These are phyloP conservation scores for Plebejus anna DNA, from an alignment of 2,888 invertebrate species.

Conservation along the genomic window DNA sequence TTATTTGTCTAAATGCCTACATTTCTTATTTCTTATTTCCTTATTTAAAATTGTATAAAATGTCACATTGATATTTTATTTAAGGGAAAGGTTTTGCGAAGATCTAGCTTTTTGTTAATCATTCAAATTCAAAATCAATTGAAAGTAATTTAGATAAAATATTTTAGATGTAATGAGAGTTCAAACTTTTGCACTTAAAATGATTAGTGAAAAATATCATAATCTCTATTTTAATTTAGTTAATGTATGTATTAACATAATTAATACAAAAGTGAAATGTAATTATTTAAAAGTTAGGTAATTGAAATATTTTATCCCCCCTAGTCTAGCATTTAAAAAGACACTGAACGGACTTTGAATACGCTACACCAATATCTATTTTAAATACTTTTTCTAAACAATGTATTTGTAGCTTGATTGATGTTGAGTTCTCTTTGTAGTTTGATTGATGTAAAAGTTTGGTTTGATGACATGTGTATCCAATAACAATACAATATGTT, in stretches of 20 bases:
- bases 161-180: neutral
- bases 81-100: neutral
- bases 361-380: too few relatives aligned
- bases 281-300: too few relatives aligned
- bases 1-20: neutral
- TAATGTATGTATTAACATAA: neutral
- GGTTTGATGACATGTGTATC: constrained; percentile 3
- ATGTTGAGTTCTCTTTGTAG: neutral
- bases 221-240: neutral
- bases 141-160: neutral
- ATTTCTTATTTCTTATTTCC: neutral
- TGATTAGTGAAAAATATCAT: neutral
- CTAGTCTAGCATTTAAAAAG: neutral
- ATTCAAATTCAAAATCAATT: too few relatives aligned
- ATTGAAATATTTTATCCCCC: neutral
- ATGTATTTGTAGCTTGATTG: neutral
- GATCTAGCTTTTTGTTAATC: neutral
- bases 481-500: constrained; percentile 10
- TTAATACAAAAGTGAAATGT: too few relatives aligned
- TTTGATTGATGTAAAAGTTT: constrained; percentile 20
- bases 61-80: neutral
- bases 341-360: neutral
- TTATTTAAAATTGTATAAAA: too few relatives aligned
- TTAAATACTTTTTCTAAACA: neutral
- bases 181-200: neutral